These are phyloP conservation scores for Onychostruthus taczanowskii DNA, from an alignment of 2,113 vertebrate species.

Conservation along the genomic window DNA sequence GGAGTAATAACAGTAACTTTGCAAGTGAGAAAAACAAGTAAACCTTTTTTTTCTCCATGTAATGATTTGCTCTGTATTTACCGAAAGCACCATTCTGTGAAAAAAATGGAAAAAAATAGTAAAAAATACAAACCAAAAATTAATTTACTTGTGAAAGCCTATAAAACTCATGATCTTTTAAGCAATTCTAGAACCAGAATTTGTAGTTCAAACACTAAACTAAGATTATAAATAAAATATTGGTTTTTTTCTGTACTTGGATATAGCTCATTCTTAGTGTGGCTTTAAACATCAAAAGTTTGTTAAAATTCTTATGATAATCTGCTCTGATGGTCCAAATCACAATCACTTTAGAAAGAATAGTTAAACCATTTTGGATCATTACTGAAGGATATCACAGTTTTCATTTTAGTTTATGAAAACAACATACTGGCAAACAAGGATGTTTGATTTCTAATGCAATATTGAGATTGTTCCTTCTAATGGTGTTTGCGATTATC, in stretches of 20 bases:
- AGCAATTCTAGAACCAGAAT: conserved; percentile 92
- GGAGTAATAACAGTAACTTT: conserved; percentile 90
- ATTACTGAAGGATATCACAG: conserved; percentile 15
- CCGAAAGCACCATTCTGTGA: conserved; percentile 80
- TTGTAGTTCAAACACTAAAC: conserved; percentile 97
- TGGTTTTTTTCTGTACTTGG: conserved; percentile 86
- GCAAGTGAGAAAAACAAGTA: conserved; percentile 69
- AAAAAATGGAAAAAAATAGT: conserved; percentile 61
- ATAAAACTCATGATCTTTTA: conserved; percentile 88
- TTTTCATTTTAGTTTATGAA: background rate
- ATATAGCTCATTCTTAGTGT: conserved; percentile 74
- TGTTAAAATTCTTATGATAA: background rate
- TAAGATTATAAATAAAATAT: conserved; percentile 99
- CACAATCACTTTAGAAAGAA: background rate
- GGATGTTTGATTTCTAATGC: background rate
- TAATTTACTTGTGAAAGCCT: conserved; percentile 90
- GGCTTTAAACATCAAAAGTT: conserved; percentile 55
- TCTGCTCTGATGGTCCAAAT: conserved; percentile 7
- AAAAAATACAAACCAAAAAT: conserved; percentile 38
- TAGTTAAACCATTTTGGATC: background rate
- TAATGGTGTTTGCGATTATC: background rate
- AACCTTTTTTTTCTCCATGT: conserved; percentile 87
- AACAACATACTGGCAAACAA: background rate
- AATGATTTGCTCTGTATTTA: conserved; percentile 85
- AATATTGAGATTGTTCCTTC: background rate